Evolutionary conservation across 2,888 invertebrate genomes (phyloP).

Genomic region (Clusia tigrina): DNA sequence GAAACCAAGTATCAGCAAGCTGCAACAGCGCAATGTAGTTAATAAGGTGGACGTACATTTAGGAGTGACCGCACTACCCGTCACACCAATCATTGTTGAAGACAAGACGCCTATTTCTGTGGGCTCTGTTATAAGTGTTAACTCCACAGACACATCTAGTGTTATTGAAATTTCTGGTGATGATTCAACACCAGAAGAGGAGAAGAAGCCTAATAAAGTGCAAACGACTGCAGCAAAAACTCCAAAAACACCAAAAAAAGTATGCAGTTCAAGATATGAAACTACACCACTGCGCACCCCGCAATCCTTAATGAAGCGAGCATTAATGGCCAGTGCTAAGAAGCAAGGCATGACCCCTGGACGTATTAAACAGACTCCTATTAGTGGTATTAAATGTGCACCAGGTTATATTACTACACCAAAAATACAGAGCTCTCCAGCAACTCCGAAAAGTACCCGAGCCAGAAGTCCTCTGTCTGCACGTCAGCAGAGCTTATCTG

Average conservation of each 20-base stretch:
- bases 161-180: constrained; percentile 50
- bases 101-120: constrained; percentile 29
- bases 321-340: constrained; percentile 55
- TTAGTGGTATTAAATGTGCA: constrained; percentile 5
- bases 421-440: constrained; percentile 13
- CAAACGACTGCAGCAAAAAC: constrained; percentile 20
- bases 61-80: constrained; percentile 21
- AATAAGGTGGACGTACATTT: constrained; percentile 22
- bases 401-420: background rate
- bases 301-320: constrained; percentile 57
- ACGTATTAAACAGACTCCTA: constrained; percentile 18
- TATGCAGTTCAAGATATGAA: background rate
- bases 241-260: constrained; percentile 36
- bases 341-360: constrained; percentile 42
- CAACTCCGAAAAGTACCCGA: constrained; percentile 23
- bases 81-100: constrained; percentile 18
- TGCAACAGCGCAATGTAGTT: constrained; percentile 7
- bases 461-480: constrained; percentile 22
- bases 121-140: constrained; percentile 43
- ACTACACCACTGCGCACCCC: constrained; percentile 51
- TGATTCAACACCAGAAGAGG: constrained; percentile 20
- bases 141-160: constrained; percentile 48
- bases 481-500: constrained; percentile 26
- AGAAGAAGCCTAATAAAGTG: constrained; percentile 25
- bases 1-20: constrained; percentile 11